phyloP scores from a whole-genome alignment of 2,113 vertebrate genomes.

The Tetrax tetrax region DNA sequence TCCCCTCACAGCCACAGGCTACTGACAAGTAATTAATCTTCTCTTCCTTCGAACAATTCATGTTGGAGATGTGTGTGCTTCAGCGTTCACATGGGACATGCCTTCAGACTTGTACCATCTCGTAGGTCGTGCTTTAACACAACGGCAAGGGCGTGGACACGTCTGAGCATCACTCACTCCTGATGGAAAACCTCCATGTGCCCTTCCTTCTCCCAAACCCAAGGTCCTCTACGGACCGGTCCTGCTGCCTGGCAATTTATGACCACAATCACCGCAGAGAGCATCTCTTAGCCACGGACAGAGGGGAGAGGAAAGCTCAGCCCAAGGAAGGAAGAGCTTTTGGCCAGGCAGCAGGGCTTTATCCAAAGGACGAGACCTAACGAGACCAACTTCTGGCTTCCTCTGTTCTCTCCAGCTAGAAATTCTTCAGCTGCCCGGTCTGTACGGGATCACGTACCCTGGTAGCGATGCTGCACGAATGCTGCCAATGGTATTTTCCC shows the following conservation, averaged over 20 bases:
- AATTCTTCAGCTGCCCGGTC: not conserved
- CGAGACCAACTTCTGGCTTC: not conserved
- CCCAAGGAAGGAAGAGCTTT: not conserved
- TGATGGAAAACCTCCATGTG: not conserved
- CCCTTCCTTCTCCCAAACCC: not conserved
- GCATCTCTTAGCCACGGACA: not conserved
- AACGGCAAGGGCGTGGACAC: rapidly evolving
- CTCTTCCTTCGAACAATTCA: not conserved
- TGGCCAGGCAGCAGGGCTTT: not conserved
- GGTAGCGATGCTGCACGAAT: not conserved
- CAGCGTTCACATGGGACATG: rapidly evolving
- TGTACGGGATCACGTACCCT: not conserved
- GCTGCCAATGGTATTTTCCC: not conserved
- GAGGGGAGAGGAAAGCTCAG: not conserved
- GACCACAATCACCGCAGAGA: not conserved
- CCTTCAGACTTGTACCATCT: rapidly evolving
- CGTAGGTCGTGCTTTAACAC: not conserved
- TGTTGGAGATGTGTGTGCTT: not conserved
- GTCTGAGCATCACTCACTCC: rapidly evolving
- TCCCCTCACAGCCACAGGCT: not conserved
- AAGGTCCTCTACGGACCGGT: not conserved
- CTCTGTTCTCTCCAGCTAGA: not conserved
- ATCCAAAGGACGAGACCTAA: not conserved
- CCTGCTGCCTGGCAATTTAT: not conserved
- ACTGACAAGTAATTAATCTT: not conserved